A percentile compares a stretch with the other conserved stretches of the same genome.
Conservation (phyloP, 2,113 vertebrate genomes). For the Carassius gibelio region DNA sequence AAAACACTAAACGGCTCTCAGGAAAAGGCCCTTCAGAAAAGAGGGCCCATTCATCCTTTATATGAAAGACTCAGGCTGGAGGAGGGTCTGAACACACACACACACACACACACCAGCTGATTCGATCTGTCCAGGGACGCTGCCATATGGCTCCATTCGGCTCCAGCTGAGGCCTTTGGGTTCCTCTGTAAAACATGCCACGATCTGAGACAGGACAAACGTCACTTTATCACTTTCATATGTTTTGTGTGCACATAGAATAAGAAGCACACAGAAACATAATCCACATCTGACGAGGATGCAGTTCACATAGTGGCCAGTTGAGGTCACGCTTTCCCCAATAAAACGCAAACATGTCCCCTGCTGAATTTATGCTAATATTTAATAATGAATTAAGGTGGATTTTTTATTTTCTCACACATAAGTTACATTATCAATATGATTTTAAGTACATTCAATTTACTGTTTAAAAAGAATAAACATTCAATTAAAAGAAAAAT, state of each 20-base stretch:
- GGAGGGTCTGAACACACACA: not conserved
- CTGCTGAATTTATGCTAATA: too few relatives aligned
- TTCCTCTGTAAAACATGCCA: not conserved
- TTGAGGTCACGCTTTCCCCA: slow-evolving; percentile 40
- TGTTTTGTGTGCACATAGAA: not conserved
- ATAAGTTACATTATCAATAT: too few relatives aligned
- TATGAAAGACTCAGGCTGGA: slow-evolving; percentile 8
- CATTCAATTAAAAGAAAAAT: too few relatives aligned
- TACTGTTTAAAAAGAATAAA: too few relatives aligned
- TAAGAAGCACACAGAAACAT: not conserved
- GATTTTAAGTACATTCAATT: too few relatives aligned
- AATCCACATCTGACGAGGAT: not conserved
- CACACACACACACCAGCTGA: not conserved
- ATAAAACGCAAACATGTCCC: too few relatives aligned
- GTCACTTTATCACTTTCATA: not conserved
- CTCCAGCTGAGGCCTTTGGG: not conserved
- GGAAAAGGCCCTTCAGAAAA: slow-evolving; percentile 8
- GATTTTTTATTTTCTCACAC: too few relatives aligned
- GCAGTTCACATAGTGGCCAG: slow-evolving; percentile 25
- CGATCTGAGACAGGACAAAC: not conserved
- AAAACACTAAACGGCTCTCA: slow-evolving; percentile 18
- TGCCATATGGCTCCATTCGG: slow-evolving; percentile 16
- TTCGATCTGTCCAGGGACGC: not conserved
- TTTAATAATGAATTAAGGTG: too few relatives aligned
- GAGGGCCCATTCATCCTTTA: slow-evolving; percentile 17